Base-by-base conservation (phyloP, 2,797 vertebrate species). In the Pygocentrus nattereri region DNA sequence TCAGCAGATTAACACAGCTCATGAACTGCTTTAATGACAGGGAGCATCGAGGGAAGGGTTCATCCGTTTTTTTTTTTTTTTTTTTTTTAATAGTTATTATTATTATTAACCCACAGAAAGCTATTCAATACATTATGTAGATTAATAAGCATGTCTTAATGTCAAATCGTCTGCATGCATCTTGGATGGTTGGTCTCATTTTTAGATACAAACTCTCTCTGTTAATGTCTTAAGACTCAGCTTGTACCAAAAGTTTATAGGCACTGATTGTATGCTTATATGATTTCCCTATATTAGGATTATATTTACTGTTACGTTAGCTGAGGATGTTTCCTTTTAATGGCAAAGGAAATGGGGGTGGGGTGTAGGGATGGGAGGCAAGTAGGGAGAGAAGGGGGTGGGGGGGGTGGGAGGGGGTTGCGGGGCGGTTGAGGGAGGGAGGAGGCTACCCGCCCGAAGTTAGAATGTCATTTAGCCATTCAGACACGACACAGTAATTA, bases 401-500 rank as follows among this genome's bases (percentile, higher is more conserved):
- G 58, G 19, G 4, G 31, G 19, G n/a, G 64, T 93, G 89, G 92
- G 92, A 91, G 93, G 91, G 93, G 93, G n/a, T n/a, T n/a, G n/a
- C n/a, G n/a, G n/a, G n/a, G n/a, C n/a, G 92, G 72, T 18, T 93
- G 92, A 91, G 41, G 27, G 13, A 54, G 16, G 52, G 56, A 65
- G 31, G 59, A 62, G 79, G 90, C 89, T 74, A 81, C 49, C 70
- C 56, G 82, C 95, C 95, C 94, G 94, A 96, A 97, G 96, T 96
- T 94, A 94, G 96, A 96, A 97, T 98, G 97, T 98, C 97, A 97
- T 97, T 97, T 96, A 98, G 94, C 96, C 96, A 96, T 97, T 96
- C 95, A 95, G 96, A 98, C 96, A 98, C 96, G 97, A 99, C 96
- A 96, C 96, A 97, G 97, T 98, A 99, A 99, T 99, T 99, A 99